phyloP scores from a whole-genome alignment of 1,140 invertebrate genomes.

The Sesamia nonagrioides region DNA sequence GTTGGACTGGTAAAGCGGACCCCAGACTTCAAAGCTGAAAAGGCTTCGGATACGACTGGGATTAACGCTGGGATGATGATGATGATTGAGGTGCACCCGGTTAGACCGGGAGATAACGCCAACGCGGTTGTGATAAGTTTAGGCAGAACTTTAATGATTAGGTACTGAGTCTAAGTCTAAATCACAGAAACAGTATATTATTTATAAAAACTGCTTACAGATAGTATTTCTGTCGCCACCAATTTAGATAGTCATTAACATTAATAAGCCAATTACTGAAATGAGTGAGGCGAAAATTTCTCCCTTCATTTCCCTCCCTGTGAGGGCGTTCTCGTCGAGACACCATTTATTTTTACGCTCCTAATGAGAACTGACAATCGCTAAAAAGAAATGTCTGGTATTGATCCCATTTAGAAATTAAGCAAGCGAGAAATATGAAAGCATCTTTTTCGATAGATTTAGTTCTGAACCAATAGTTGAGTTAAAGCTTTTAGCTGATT shows the following conservation, averaged over 20 bases:
- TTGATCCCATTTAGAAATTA: slow-evolving; percentile 57
- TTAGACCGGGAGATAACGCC: no score
- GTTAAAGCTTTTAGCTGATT: slow-evolving; percentile 35
- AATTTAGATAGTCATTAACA: slow-evolving; percentile 48
- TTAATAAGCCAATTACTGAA: slow-evolving; percentile 74
- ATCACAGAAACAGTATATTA: neutral
- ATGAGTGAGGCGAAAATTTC: slow-evolving; percentile 70
- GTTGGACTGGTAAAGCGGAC: no score
- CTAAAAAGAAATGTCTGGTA: slow-evolving; percentile 61
- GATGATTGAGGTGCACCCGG: no score
- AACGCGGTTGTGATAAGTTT: no score
- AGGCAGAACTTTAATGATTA: no score
- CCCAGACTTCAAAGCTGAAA: no score
- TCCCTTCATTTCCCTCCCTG: slow-evolving; percentile 64
- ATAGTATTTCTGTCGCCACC: neutral
- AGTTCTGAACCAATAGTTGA: neutral
- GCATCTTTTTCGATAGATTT: neutral
- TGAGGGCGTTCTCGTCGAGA: slow-evolving; percentile 55
- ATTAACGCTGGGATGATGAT: no score
- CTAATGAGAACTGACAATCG: slow-evolving; percentile 77
- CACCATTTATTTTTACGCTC: slow-evolving; percentile 76
- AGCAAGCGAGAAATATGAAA: slow-evolving; percentile 13
- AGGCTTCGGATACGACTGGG: no score
- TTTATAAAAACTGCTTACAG: neutral
- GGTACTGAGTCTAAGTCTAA: neutral